Conservation (phyloP, 1,140 invertebrate genomes). For the Heterodera carotae region DNA sequence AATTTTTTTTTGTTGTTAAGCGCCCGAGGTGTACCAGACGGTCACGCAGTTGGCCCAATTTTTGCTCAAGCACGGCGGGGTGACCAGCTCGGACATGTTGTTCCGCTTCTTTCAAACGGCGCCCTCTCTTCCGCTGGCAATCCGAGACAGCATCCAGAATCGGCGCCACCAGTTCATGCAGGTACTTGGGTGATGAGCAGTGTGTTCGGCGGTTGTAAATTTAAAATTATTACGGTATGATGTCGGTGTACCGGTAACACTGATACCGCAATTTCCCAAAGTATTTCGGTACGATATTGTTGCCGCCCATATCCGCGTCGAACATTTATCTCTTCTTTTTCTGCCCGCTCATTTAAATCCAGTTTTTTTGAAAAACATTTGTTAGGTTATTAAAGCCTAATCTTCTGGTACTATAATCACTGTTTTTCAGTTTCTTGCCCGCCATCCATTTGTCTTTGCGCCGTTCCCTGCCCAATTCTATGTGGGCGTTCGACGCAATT, state of each 20-base stretch:
- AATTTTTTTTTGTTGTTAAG: background rate
- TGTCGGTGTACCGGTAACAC: no score
- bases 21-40: conserved; percentile 28
- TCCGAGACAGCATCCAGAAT: conserved; percentile 50
- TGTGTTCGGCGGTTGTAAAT: no score
- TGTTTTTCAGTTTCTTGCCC: conserved; percentile 42
- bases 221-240: no score
- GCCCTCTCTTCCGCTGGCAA: conserved; percentile 42
- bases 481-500: conserved; percentile 63
- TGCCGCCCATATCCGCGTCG: no score
- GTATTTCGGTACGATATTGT: no score
- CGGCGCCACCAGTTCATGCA: conserved; percentile 58
- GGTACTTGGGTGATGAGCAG: background rate
- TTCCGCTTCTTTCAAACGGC: conserved; percentile 57
- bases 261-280: no score
- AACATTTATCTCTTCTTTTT: no score
- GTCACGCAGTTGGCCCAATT: conserved; percentile 48
- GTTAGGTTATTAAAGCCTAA: no score
- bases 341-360: no score
- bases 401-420: no score
- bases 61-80: conserved; percentile 59
- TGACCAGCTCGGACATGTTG: conserved; percentile 58
- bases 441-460: conserved; percentile 61
- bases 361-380: no score
- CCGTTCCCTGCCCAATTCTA: conserved; percentile 63